A percentile compares a stretch with the other conserved stretches of the same genome.
These are phyloP conservation scores for Trisateles emortualis DNA, from an alignment of 2,888 invertebrate species.

Conservation along the genomic window DNA sequence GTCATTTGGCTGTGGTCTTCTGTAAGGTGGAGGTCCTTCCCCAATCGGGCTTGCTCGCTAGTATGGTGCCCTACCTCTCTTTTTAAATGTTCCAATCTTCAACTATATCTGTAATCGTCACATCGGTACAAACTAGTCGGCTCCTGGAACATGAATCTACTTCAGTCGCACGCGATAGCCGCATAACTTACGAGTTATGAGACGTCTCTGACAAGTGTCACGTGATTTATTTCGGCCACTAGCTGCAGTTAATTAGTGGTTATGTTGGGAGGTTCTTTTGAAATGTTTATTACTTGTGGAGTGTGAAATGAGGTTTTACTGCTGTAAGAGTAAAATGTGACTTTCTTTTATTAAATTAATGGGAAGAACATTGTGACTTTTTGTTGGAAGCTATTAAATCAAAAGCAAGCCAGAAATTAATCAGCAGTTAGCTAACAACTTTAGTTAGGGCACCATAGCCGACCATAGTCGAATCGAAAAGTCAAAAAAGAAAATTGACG, in stretches of 20 bases:
- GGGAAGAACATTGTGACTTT: no score
- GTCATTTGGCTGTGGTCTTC: no score
- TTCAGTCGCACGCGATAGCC: constrained; percentile 55
- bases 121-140: constrained; percentile 8
- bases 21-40: no score
- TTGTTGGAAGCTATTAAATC: no score
- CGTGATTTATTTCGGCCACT: constrained; percentile 64
- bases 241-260: constrained; percentile 50
- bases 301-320: neutral
- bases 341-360: neutral
- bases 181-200: constrained; percentile 73
- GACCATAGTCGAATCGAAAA: no score
- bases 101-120: neutral
- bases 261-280: constrained; percentile 15
- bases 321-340: neutral
- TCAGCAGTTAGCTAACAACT: no score
- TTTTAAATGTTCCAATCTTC: neutral
- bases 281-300: neutral
- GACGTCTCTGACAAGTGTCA: constrained; percentile 67
- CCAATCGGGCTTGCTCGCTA: no score
- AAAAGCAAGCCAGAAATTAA: no score
- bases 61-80: neutral
- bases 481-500: no score
- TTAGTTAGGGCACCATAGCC: no score
- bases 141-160: constrained; percentile 36